Conservation (phyloP, 64 coral and sea anemone species). For the Cladopsammia gracilis region DNA sequence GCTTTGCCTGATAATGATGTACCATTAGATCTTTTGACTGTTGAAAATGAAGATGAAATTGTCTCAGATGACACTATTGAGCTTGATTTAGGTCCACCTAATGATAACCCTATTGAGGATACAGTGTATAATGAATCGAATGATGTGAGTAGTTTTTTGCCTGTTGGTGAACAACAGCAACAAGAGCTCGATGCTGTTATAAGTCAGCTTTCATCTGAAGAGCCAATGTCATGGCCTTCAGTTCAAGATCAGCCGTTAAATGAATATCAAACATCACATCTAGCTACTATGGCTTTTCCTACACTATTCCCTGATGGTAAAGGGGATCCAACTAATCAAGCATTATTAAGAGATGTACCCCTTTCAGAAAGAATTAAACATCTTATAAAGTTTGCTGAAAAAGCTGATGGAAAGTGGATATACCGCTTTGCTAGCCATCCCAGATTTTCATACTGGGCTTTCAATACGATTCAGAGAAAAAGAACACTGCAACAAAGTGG, state of each 20-base stretch:
- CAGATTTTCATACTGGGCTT: constrained; percentile 60
- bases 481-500: constrained; percentile 58
- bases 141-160: constrained; percentile 65
- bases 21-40: constrained; percentile 42
- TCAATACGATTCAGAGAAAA: constrained; percentile 56
- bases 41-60: constrained; percentile 44
- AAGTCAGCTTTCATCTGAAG: constrained; percentile 26
- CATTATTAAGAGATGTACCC: constrained; percentile 20
- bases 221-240: constrained; percentile 37
- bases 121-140: constrained; percentile 48
- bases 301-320: constrained; percentile 59
- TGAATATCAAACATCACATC: constrained; percentile 37
- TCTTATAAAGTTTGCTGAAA: constrained; percentile 58
- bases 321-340: constrained; percentile 56
- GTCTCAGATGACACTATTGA: constrained; percentile 27
- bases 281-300: constrained; percentile 61
- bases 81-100: constrained; percentile 51
- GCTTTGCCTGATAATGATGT: constrained; percentile 29
- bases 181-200: constrained; percentile 64
- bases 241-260: constrained; percentile 29
- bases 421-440: constrained; percentile 64
- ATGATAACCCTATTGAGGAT: constrained; percentile 49
- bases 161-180: constrained; percentile 62
- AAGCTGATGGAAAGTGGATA: constrained; percentile 53
- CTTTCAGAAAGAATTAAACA: constrained; percentile 41